A percentile compares a stretch with the other conserved stretches of the same genome.
These are phyloP conservation scores for Procambarus clarkii DNA, from an alignment of 1,140 invertebrate genomes.

Conservation along the genomic window DNA sequence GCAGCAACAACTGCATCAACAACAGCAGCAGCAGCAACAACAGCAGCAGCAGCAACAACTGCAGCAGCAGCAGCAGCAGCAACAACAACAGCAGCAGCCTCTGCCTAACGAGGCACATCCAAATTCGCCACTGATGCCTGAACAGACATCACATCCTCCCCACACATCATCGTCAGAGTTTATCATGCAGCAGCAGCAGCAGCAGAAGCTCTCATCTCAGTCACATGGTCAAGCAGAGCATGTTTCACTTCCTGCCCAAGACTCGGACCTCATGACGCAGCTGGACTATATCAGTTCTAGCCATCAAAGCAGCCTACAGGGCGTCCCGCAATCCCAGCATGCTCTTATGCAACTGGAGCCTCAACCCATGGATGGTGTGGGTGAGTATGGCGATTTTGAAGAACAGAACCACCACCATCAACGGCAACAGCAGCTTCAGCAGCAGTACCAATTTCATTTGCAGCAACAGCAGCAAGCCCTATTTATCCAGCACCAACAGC, in stretches of 20 bases:
- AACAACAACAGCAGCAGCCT: no score
- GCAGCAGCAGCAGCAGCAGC: no score
- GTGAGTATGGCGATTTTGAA: neutral
- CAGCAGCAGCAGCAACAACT: no score
- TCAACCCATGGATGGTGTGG: slow-evolving; percentile 27
- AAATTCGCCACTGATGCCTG: neutral
- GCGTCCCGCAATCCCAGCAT: slow-evolving; percentile 8
- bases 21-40: no score
- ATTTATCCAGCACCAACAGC: slow-evolving; percentile 3
- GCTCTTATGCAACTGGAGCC: slow-evolving; percentile 40
- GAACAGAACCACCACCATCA: neutral
- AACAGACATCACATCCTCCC: neutral
- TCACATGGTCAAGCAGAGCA: neutral
- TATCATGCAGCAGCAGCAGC: neutral
- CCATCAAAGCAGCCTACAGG: slow-evolving; percentile 5
- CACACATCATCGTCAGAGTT: neutral
- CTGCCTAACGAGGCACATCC: neutral
- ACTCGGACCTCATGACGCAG: slow-evolving; percentile 34
- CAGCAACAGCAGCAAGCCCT: slow-evolving; percentile 13
- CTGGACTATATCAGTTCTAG: slow-evolving; percentile 20
- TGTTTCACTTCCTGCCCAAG: neutral
- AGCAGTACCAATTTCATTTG: slow-evolving; percentile 20
- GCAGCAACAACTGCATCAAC: no score
- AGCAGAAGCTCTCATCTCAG: neutral
- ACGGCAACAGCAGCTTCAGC: slow-evolving; percentile 20